These are phyloP conservation scores for Danaus plexippus DNA, from an alignment of 1,140 invertebrate species.

Conservation along the genomic window DNA sequence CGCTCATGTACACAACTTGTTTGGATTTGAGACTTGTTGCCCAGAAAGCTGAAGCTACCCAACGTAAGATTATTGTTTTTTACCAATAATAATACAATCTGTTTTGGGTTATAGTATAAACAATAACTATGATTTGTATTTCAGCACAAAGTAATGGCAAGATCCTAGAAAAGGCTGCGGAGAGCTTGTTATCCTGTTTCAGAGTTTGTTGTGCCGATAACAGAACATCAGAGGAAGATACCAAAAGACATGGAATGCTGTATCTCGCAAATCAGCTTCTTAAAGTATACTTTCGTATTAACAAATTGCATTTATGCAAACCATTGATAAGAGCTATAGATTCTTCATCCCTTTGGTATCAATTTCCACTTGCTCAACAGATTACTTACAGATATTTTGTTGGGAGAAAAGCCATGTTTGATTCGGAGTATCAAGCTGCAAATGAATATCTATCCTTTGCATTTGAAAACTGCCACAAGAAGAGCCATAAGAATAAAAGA, in stretches of 20 bases:
- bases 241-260: slow-evolving; percentile 96
- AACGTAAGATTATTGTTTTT: slow-evolving; percentile 48
- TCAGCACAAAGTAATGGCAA: slow-evolving; percentile 59
- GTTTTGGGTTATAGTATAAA: neutral
- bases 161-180: slow-evolving; percentile 93
- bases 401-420: slow-evolving; percentile 97
- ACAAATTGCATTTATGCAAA: slow-evolving; percentile 97
- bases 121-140: slow-evolving; percentile 18
- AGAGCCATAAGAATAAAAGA: slow-evolving; percentile 90
- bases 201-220: slow-evolving; percentile 96
- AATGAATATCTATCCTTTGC: slow-evolving; percentile 94
- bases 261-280: slow-evolving; percentile 96
- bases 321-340: slow-evolving; percentile 97
- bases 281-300: slow-evolving; percentile 98
- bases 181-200: slow-evolving; percentile 94
- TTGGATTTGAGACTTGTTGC: slow-evolving; percentile 91
- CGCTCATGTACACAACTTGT: slow-evolving; percentile 91
- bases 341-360: slow-evolving; percentile 89
- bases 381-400: slow-evolving; percentile 98
- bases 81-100: slow-evolving; percentile 5
- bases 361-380: slow-evolving; percentile 89
- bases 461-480: slow-evolving; percentile 90
- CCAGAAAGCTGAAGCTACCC: slow-evolving; percentile 79
- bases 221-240: slow-evolving; percentile 86
- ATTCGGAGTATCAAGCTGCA: slow-evolving; percentile 94